Base-by-base conservation (phyloP, 92 coral and sea anemone genomes). In the Nematostella vectensis region DNA sequence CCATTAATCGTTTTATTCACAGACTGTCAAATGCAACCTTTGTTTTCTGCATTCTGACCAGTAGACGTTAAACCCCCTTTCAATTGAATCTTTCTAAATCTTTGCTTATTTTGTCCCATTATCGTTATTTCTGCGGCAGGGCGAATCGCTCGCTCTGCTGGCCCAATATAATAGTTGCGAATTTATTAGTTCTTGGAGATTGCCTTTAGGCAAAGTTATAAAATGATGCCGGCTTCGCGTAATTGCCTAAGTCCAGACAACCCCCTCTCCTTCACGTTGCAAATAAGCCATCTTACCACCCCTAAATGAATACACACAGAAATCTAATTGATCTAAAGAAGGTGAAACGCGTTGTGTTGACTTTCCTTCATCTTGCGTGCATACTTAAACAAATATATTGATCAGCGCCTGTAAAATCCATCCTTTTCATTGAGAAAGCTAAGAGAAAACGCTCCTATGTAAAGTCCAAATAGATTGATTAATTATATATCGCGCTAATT, bases 381-480 rank as follows among this genome's bases (percentile, higher is more conserved):
- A 45, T 15, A 3, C 48, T 59, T 40, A 43, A 42, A 29, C 57
- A 55, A 66, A 66, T 45, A 66, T 43, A 59, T 26, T 66, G 47
- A 66, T 55, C 25, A 66, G 26, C n/a, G n/a, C n/a, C n/a, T 49
- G 47, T 20, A 17, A 37, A 55, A 17, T 23, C 28, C 19, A 66
- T 53, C 63, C 56, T 17, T 11, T 22, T 45, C 9, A 9, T 45
- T 22, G 18, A 45, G 12, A 45, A 45, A 4, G n/a, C n/a, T n/a
- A 45, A 45, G 21, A 45, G 51, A 45, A 45, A 45, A 45, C 51
- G 11, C 18, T 45, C 51, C 9, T 22, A 6, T 45, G 18, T 45
- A 44, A 62, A 62, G 52, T 50, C 44, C 45, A 55, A 62, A 48
- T 20, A 55, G 78, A 71, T 62, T 71, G 36, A 71, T 70, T 70